Base-by-base conservation (phyloP, 2,797 vertebrate genomes). In the Clarias fuscus region DNA sequence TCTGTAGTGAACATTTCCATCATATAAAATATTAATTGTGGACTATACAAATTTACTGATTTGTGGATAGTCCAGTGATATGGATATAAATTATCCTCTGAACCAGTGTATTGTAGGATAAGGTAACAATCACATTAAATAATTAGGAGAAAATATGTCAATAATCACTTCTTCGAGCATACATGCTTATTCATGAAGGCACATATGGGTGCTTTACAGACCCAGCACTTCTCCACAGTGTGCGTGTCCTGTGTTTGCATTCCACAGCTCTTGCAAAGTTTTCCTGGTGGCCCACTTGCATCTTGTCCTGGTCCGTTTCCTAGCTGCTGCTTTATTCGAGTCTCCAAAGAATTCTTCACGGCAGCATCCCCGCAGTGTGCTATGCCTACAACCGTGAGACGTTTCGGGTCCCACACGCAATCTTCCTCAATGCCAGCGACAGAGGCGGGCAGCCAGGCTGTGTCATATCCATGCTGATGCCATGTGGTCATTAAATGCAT, bases 391-490 rank as follows among this genome's bases (percentile, higher is more conserved):
- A 92, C 91, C 0, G 83, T 89, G 13, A 92, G 65, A 17, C 91
- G 86, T 72, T 89, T 90, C 4, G 92, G 91, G 79, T 92, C 90
- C 87, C 89, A 90, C 13, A 92, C 89, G 3, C 91, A 92, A 79
- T 92, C 92, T 75, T 92, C 92, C 76, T 92, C 91, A 14, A 17
- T 33, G 2, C 86, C 75, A 0, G 3, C 1, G 48, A 43, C 22
- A 27, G 61, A 0, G 20, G 88, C 6, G 2, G 90, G 91, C 37
- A 92, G 75, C 91, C 91, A 91, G 53, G 91, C 91, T 20, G 91
- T 91, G 73, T 92, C 89, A 24, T 92, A 92, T n/a, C 91, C 89
- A 0, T 90, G 7, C 83, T 91, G 91, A 58, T 91, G 90, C 90
- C 91, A 92, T 0, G 86, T 82, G 48, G 7, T 59, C 10, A 0